phyloP scores from a whole-genome alignment of 1,140 invertebrate species.

The Chionoecetes opilio region DNA sequence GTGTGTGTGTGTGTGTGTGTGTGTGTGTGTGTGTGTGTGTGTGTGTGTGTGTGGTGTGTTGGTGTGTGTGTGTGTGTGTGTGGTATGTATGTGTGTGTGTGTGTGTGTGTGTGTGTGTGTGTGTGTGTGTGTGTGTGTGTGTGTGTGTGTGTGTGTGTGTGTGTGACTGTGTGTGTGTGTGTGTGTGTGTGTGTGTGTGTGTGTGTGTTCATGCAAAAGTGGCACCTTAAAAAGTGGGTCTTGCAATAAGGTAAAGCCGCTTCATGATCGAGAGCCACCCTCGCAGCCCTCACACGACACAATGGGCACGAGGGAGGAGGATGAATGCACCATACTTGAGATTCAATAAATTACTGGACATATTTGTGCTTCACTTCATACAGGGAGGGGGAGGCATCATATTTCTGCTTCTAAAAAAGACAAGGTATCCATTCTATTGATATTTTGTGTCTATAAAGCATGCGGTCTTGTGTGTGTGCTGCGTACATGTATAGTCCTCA shows the following conservation, averaged over 20 bases:
- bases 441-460: too few relatives aligned
- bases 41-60: too few relatives aligned
- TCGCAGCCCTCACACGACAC: not conserved
- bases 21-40: too few relatives aligned
- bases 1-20: too few relatives aligned
- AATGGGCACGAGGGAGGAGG: not conserved
- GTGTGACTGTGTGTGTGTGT: not conserved
- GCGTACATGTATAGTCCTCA: not conserved
- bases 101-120: conserved; percentile 27
- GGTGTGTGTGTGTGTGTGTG: too few relatives aligned
- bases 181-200: conserved; percentile 27
- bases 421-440: not conserved
- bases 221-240: not conserved
- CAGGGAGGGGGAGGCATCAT: not conserved
- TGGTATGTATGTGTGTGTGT: not conserved
- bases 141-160: too few relatives aligned
- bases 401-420: not conserved
- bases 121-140: not conserved
- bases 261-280: not conserved
- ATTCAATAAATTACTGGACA: not conserved
- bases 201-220: not conserved
- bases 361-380: not conserved
- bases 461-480: too few relatives aligned
- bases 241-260: not conserved
- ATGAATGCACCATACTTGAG: not conserved